Base-by-base conservation (phyloP, 2,888 invertebrate species). In the Pristionchus japonicus region DNA sequence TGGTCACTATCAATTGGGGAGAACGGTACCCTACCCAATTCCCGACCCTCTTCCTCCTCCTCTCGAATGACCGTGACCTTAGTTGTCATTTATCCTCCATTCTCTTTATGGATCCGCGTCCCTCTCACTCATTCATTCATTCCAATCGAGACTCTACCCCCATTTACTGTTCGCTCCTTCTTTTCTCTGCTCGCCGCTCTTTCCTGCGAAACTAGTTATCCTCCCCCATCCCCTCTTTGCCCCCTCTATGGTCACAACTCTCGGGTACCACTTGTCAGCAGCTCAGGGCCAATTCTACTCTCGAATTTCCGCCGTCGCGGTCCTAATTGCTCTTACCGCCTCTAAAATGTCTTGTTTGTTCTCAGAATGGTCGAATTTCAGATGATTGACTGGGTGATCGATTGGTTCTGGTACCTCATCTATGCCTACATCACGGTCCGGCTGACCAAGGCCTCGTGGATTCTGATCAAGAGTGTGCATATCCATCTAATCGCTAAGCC, bases 401-500 rank as follows among this genome's bases (percentile, higher is more conserved):
- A 43, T 23, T 74, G 82, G 27, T 43, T 90, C 64, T 88, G 89
- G 43, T 85, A 88, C 89, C 87, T 74, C 47, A 52, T 92, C 40
- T 88, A 74, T 13, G 87, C 92, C 1, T 93, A 93, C 57, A 52
- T 92, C 23, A 89, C 89, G 9, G 90, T 92, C 6, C 92, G 93
- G 7, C 74, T 93, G 31, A 86, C 92, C 67, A 93, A 93, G 85
- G 93, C 90, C 37, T 82, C 91, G 0, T 92, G 89, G 86, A 91
- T 93, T 37, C 40, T 93, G 13, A 34, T 70, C 82, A 91, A 90
- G 83, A 88, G 88, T 15, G 40, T 91, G n/a, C 64, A 89, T 47
- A 89, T 91, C 9, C 91, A 92, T 80, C 89, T 89, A 49, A 1
- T 92, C 31, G 89, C 89, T 23, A 91, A 91, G 57, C 77, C 86